Base-by-base conservation (phyloP, 2,113 vertebrate genomes). In the Sturnus vulgaris region DNA sequence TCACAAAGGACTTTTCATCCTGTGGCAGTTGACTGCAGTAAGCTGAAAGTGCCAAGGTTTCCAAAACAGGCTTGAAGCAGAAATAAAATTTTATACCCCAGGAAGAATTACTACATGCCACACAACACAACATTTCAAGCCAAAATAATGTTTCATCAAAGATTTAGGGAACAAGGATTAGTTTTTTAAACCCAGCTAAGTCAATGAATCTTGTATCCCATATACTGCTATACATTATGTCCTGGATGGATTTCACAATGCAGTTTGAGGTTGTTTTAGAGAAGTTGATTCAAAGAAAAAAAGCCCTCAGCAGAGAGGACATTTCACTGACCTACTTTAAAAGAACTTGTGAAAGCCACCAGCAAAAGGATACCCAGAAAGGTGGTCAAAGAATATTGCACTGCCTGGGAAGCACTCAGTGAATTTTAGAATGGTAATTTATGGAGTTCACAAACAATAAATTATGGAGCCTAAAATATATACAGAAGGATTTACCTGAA, bases 61-160 rank as follows among this genome's bases (percentile, higher is more conserved):
- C 85, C 85, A 88, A 93, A 96, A 92, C 47, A 95, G 68, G 68
- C 56, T 88, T 83, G 75, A 88, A 86, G 87, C 55, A 93, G 93
- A 88, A 95, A 95, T 95, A 94, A 95, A 96, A 96, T 92, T 95
- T 96, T 93, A 94, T 86, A 86, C 71, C 35, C 57, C 15, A 49
- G 71, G 52, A 97, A 95, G 92, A 96, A 88, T 95, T 96, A 93
- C 85, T 86, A 47, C 85, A 68, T 71, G 55, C 76, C 82, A 85
- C 60, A 60, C 73, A 96, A 80, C 82, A 80, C 77, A 96, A 93
- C 92, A 90, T 91, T 96, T 94, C 82, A 55, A 86, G 76, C 71
- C 93, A 95, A 93, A 96, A 97, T 93, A 92, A 95, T 83, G 79
- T 95, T 95, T 96, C 94, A 77, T 94, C 92, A 90, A 90, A 96